Evolutionary conservation across 2,113 vertebrate genomes (phyloP), one percentile per base, ranked within the genome.

Genomic region (Oreotrochilus melanogaster): DNA sequence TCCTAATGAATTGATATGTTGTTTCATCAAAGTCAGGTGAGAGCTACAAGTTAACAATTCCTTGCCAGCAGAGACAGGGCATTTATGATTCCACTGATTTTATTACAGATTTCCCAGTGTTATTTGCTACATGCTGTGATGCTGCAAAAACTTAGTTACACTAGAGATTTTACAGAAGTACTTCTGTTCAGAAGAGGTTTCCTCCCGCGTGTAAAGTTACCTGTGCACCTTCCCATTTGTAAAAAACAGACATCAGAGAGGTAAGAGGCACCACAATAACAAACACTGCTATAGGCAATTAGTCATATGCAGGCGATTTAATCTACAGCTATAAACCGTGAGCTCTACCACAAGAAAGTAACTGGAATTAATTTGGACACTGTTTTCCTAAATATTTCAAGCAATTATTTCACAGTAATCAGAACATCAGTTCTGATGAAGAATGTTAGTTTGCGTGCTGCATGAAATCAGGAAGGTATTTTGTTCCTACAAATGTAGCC

Each of bases 331-430:
- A 64, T 65, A 96, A 88, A 92, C 79, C 33, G 54, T 50, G 51
- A 93, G 69, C 24, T 4, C 35, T 92, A 80, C 76, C 76, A 91
- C 48, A 93, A 74, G 58, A 82, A 92, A 94, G 84, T 87, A 93
- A 92, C 66, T 80, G 66, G 87, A 95, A 95, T 96, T 93, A 94
- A 96, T 96, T 75, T 95, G 79, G 81, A 94, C 82, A 86, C 69
- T 42, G 62, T 67, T 93, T 92, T 86, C 71, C 80, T 54, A 91
- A 89, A 96, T 91, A 96, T 92, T 83, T 79, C 65, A 90, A 78
- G 89, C n/a, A 84, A 95, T 91, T 93, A 93, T 95, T 79, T 86
- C 66, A 79, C 39, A 87, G 83, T 48, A 75, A 89, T 88, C 88
- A 85, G 83, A 92, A 89, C 50, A 81, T 91, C 60, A 83, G 72